Conservation (phyloP, 2,888 invertebrate species). For the Leptinotarsa haldemani region DNA sequence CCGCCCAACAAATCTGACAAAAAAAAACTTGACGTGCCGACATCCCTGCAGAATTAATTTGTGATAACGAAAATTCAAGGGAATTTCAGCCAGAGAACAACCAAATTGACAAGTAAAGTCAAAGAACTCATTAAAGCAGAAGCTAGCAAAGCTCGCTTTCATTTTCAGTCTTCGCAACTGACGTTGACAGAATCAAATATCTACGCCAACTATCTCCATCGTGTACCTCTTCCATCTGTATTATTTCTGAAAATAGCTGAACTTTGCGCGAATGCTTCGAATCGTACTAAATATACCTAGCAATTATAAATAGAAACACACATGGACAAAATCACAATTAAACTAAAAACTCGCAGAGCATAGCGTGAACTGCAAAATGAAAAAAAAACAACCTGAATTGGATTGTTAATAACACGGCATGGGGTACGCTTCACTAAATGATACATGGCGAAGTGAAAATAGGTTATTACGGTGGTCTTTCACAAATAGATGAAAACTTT, state of each 20-base stretch:
- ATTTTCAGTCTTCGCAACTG: neutral
- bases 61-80: neutral
- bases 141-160: neutral
- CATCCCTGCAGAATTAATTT: too few relatives aligned
- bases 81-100: neutral
- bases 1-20: too few relatives aligned
- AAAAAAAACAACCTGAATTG: constrained; percentile 26
- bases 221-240: neutral
- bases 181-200: constrained; percentile 1
- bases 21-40: too few relatives aligned
- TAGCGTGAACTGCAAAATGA: constrained; percentile 20
- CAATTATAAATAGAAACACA: constrained; percentile 29
- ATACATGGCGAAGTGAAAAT: constrained; percentile 26
- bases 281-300: constrained; percentile 21
- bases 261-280: constrained; percentile 14
- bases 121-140: neutral
- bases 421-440: constrained; percentile 25
- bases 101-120: neutral
- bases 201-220: neutral
- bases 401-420: constrained; percentile 35
- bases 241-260: constrained; percentile 28
- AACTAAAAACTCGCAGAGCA: constrained; percentile 25
- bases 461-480: constrained; percentile 4
- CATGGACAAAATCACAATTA: constrained; percentile 29
- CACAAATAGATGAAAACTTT: constrained; percentile 5